Base-by-base conservation (phyloP, 2,888 invertebrate species). In the Ochlodes sylvanus region DNA sequence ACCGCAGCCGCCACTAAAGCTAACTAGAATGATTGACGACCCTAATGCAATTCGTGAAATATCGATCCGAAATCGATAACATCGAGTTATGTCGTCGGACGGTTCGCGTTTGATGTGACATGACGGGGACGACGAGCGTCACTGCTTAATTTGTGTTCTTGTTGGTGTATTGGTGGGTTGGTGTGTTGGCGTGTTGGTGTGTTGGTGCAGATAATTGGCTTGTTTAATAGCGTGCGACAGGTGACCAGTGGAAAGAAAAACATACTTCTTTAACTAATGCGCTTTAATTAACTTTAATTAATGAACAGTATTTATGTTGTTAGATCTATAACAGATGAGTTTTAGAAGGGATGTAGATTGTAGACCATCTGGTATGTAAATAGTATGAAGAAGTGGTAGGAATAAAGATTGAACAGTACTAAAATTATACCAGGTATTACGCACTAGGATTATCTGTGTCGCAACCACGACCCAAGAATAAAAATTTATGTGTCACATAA, bases 11-110 rank as follows among this genome's bases (percentile, higher is more conserved):
- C 19, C 50, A 19, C 7, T 10, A 12, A 19, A 3, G 50, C 19
- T 50, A 50, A 19, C 38, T 52, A 14, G n/a, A 38, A 17, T 21
- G 15, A 21, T 9, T 55, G 15, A 21, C 56, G 56, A 19, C 63
- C 63, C 63, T 64, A 34, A 60, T 32, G 15, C 17, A 12, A 17
- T 44, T 64, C 34, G 63, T 64, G 56, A 64, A 44, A 56, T 64
- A 64, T 47, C 63, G 55, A 64, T 55, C 15, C 34, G 14, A 56
- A 47, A 34, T 21, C 47, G 57, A 65, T 65, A 57, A 50, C 7
- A 57, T 12, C 64, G 34, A 62, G 62, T 47, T 58, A 63, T 54
- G 34, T 57, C 34, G 65, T 58, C 65, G 57, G 57, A 17, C 3
- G 21, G 38, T 38, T 21, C 15, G 56, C 34, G 21, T 50, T 34